These are phyloP conservation scores for Carcinoscorpius rotundicauda DNA, from an alignment of 1,140 invertebrate genomes.

Conservation along the genomic window DNA sequence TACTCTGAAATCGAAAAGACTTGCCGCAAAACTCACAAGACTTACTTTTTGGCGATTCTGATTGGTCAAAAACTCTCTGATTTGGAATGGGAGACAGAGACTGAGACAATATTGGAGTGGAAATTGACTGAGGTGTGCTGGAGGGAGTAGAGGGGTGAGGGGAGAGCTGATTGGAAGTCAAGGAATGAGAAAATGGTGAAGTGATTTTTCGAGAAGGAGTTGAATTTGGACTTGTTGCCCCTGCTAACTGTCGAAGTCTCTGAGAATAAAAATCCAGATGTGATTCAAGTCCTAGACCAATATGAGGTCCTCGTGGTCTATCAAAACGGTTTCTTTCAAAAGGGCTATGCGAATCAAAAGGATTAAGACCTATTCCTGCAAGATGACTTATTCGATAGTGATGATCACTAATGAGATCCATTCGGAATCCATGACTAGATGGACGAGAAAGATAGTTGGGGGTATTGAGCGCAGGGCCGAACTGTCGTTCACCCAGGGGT, in stretches of 20 bases:
- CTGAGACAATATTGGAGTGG: conserved; percentile 7
- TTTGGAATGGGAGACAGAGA: conserved; percentile 8
- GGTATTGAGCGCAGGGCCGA: conserved; percentile 21
- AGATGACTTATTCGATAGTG: conserved; percentile 45
- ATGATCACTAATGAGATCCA: conserved; percentile 66
- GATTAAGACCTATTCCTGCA: conserved; percentile 21
- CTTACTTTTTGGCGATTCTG: conserved; percentile 25
- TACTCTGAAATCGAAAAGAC: conserved; percentile 99
- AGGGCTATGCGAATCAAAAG: conserved; percentile 24
- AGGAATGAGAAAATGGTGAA: conserved; percentile 54
- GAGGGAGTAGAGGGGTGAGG: conserved; percentile 3
- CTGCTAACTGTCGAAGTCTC: conserved; percentile 90
- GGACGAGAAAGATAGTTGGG: conserved; percentile 53
- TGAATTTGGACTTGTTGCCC: conserved; percentile 59
- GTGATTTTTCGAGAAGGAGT: conserved; percentile 59
- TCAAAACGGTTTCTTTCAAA: conserved; percentile 31
- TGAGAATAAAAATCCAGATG: conserved; percentile 97
- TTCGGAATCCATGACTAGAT: conserved; percentile 57
- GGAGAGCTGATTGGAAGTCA: conserved; percentile 28
- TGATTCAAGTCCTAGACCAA: conserved; percentile 44
- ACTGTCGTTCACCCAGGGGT: conserved; percentile 30
- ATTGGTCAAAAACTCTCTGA: conserved; percentile 9
- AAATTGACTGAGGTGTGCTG: conserved; percentile 11
- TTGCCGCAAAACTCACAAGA: conserved; percentile 90
- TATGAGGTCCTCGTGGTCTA: conserved; percentile 26